Conservation (phyloP, 2,888 invertebrate species). For the Heliconius erato region DNA sequence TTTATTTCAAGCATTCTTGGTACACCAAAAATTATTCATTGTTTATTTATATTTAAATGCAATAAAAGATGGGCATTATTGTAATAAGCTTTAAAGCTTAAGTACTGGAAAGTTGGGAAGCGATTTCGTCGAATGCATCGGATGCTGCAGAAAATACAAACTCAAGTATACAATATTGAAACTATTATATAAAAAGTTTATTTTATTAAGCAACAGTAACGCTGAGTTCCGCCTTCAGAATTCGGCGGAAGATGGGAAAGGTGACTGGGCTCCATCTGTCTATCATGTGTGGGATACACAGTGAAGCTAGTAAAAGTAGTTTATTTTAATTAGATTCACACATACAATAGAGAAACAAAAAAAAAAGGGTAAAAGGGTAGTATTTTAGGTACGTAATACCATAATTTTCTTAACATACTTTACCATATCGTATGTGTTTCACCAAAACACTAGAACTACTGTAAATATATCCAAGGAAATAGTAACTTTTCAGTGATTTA, state of each 20-base stretch:
- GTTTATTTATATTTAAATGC: too few species aligned
- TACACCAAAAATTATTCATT: too few species aligned
- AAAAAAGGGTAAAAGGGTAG: not conserved
- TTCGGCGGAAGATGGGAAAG: too few species aligned
- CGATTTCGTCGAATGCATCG: not conserved
- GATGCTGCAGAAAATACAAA: not conserved
- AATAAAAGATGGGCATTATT: too few species aligned
- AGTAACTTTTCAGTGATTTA: slow-evolving; percentile 45
- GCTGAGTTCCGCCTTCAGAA: too few species aligned
- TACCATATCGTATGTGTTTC: not conserved
- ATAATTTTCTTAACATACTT: not conserved
- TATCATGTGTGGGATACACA: too few species aligned
- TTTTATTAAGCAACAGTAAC: not conserved
- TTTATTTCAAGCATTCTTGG: too few species aligned
- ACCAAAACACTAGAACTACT: not conserved
- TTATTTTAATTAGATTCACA: too few species aligned
- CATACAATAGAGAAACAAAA: not conserved
- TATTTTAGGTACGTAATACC: not conserved
- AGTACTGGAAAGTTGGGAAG: not conserved
- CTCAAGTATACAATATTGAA: not conserved
- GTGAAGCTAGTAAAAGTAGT: too few species aligned
- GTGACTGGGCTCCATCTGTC: too few species aligned
- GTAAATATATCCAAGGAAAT: not conserved
- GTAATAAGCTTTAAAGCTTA: not conserved
- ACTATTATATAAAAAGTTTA: not conserved